phyloP scores from a whole-genome alignment of 2,888 invertebrate species.

The Theretra japonica region DNA sequence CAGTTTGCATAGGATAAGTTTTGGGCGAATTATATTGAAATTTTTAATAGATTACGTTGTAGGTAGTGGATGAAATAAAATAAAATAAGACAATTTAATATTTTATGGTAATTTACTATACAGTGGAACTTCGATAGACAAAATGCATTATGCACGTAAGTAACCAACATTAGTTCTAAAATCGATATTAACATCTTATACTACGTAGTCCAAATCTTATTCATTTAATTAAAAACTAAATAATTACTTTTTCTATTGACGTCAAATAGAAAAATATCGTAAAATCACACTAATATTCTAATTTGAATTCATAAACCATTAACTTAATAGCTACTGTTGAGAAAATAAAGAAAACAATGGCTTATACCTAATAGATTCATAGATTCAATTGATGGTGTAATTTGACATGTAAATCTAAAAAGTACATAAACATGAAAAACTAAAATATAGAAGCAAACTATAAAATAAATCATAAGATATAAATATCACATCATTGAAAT shows the following conservation, averaged over 20 bases:
- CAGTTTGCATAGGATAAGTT: too few species aligned
- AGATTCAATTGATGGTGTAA: too few species aligned
- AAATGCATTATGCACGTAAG: neutral
- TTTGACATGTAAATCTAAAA: too few species aligned
- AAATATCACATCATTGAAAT: too few species aligned
- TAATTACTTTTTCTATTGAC: neutral
- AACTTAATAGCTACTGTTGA: too few species aligned
- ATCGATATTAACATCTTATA: too few species aligned
- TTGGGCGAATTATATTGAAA: too few species aligned
- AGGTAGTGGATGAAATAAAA: neutral
- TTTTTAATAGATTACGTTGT: too few species aligned
- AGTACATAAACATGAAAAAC: too few species aligned
- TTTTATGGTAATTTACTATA: neutral
- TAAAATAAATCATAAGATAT: too few species aligned
- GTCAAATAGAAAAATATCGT: slow-evolving; percentile 13
- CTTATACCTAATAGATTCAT: neutral
- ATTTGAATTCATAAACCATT: neutral
- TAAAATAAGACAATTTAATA: neutral
- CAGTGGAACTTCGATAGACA: neutral
- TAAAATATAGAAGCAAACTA: too few species aligned
- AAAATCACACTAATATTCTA: neutral
- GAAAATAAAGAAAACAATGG: neutral
- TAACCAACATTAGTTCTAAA: neutral
- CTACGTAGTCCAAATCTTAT: neutral
- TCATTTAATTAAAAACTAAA: slow-evolving; percentile 7